Evolutionary conservation across 2,888 invertebrate species (phyloP).

Genomic region (Temnothorax ravouxi): DNA sequence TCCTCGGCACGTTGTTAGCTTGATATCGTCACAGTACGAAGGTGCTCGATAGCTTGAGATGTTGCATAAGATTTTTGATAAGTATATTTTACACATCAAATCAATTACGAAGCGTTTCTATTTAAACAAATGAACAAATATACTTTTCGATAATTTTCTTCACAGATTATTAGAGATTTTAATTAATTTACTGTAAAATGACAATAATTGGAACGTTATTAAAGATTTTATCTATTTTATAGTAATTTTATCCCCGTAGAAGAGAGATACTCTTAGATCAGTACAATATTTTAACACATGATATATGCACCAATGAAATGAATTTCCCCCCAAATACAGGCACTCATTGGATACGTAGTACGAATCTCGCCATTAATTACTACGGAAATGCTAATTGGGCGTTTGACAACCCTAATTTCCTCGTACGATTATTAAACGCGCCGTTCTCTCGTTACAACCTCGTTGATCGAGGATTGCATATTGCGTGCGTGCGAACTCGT

Average conservation of each 20-base stretch:
- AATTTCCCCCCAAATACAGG: constrained; percentile 53
- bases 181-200: constrained; percentile 11
- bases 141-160: background rate
- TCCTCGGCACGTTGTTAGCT: constrained; percentile 30
- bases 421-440: constrained; percentile 65
- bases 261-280: constrained; percentile 2
- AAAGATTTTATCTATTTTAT: background rate
- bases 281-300: constrained; percentile 8
- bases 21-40: constrained; percentile 19
- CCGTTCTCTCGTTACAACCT: constrained; percentile 57
- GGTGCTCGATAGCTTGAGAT: constrained; percentile 2
- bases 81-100: background rate
- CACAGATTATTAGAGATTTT: background rate
- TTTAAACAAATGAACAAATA: background rate
- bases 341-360: constrained; percentile 50
- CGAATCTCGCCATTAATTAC: constrained; percentile 68
- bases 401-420: constrained; percentile 72
- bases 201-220: background rate
- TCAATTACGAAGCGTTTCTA: background rate
- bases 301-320: constrained; percentile 40
- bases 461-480: constrained; percentile 58
- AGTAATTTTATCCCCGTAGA: background rate
- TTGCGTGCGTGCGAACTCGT: constrained; percentile 54
- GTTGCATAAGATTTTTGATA: constrained; percentile 1
- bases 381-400: constrained; percentile 69